Conservation (phyloP, 2,113 vertebrate species). For the Pseudonaja textilis region DNA sequence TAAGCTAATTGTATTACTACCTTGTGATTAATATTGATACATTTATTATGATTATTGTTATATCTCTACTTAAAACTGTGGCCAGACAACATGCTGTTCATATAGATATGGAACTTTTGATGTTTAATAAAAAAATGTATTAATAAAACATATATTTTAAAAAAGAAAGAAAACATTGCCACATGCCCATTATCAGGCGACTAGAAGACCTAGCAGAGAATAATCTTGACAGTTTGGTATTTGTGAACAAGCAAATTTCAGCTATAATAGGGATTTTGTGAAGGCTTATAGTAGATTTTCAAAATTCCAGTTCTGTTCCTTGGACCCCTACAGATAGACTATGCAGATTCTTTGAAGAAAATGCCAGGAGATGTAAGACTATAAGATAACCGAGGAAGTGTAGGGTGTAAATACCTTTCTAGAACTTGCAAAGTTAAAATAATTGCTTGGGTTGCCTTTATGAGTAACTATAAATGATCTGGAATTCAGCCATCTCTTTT, state of each 20-base stretch:
- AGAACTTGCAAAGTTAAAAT: not conserved
- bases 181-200: not conserved
- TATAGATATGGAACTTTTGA: no score
- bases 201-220: not conserved
- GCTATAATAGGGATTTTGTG: not conserved
- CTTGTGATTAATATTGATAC: no score
- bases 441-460: not conserved
- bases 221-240: not conserved
- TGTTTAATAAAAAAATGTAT: no score
- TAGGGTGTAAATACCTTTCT: not conserved
- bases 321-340: not conserved
- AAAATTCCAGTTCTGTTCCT: not conserved
- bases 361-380: not conserved
- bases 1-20: no score
- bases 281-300: not conserved
- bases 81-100: no score
- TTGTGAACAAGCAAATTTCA: not conserved
- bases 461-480: not conserved
- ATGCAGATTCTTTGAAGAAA: not conserved
- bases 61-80: no score
- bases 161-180: not conserved
- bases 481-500: constrained; percentile 35
- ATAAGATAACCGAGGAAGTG: not conserved
- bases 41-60: no score
- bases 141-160: no score